phyloP scores from a whole-genome alignment of 2,797 vertebrate species.

The Eupleurogrammus muticus region DNA sequence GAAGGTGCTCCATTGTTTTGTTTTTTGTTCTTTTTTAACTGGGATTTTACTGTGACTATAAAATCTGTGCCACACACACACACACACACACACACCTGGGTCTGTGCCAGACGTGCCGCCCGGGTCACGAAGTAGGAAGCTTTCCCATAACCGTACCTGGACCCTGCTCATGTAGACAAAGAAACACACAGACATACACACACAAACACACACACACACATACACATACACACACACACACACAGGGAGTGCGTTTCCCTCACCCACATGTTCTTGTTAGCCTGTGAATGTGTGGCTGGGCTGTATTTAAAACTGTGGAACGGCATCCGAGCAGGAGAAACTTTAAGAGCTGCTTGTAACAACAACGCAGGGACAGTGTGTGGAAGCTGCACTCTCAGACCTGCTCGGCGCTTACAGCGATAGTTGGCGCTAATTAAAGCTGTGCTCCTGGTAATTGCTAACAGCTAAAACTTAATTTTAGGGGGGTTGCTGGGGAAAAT shows the following conservation, averaged over 20 bases:
- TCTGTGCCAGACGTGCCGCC: too few relatives aligned
- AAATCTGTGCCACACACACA: slow-evolving; percentile 4
- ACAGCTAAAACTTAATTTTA: slow-evolving; percentile 76
- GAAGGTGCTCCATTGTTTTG: slow-evolving; percentile 58
- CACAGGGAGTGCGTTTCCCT: slow-evolving; percentile 44
- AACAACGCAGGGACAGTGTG: slow-evolving; percentile 34
- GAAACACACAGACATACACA: neutral
- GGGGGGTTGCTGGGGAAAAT: slow-evolving; percentile 67
- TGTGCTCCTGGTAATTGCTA: slow-evolving; percentile 75
- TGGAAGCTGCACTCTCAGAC: slow-evolving; percentile 57
- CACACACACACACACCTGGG: neutral
- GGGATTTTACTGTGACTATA: slow-evolving; percentile 39
- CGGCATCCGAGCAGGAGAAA: slow-evolving; percentile 26
- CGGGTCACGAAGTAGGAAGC: too few relatives aligned
- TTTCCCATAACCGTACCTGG: too few relatives aligned
- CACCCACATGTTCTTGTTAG: slow-evolving; percentile 41
- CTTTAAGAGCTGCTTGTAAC: slow-evolving; percentile 14
- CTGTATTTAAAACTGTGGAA: slow-evolving; percentile 24
- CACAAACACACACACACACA: too few relatives aligned
- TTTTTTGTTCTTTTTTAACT: slow-evolving; percentile 13
- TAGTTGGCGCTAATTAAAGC: slow-evolving; percentile 74
- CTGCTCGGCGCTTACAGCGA: slow-evolving; percentile 52
- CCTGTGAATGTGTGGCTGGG: slow-evolving; percentile 27
- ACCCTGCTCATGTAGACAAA: too few relatives aligned
- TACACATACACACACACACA: slow-evolving; percentile 14